Evolutionary conservation across 1,140 invertebrate genomes (phyloP).

Genomic region (Geopemphigus sp.): DNA sequence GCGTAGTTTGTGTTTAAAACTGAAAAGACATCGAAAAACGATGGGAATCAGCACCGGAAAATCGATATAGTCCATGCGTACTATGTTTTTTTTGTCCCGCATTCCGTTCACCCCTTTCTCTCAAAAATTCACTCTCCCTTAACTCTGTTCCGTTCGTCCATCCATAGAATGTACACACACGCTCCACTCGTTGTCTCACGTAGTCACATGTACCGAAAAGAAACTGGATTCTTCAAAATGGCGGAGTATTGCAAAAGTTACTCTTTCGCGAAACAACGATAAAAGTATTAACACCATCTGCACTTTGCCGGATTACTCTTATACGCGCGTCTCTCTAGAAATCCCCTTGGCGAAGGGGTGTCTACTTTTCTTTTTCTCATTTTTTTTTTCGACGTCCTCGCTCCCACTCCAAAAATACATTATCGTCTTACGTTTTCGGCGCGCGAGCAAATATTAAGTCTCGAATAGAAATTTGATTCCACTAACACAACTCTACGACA

Average conservation of each 20-base stretch:
- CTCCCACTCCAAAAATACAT: constrained; percentile 1
- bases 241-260: constrained; percentile 30
- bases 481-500: not conserved
- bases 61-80: not conserved
- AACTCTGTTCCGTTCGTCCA: not conserved
- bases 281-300: constrained; percentile 42
- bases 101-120: no score
- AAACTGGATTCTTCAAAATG: constrained; percentile 36
- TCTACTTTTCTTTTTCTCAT: not conserved
- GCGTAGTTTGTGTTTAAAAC: not conserved
- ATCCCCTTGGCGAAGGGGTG: not conserved
- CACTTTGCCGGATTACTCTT: constrained; percentile 41
- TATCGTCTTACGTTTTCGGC: constrained; percentile 37
- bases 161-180: not conserved
- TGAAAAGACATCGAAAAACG: not conserved
- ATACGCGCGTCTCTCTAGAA: not conserved
- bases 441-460: not conserved
- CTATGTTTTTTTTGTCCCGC: no score
- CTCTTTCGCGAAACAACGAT: constrained; percentile 27
- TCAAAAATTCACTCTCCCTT: no score
- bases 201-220: not conserved
- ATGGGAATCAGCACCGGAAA: not conserved
- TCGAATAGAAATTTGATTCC: constrained; percentile 21
- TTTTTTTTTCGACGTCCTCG: constrained; percentile 13
- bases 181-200: no score